Evolutionary conservation across 1,140 invertebrate species (phyloP).

Genomic region (Mactra quadrangularis): DNA sequence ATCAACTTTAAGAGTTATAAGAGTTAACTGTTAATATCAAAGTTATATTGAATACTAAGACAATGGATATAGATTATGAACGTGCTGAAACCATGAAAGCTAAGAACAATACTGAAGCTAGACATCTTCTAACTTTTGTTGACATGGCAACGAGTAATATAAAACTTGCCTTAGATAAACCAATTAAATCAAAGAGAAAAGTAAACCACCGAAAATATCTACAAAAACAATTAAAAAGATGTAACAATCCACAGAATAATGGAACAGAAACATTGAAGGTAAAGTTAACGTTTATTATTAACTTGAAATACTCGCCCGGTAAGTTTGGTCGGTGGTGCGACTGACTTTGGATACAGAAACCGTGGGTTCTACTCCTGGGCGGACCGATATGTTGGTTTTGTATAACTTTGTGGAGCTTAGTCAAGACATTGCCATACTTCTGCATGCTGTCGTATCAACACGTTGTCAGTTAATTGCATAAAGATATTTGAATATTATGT

Average conservation of each 20-base stretch:
- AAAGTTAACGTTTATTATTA: background rate
- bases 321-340: too few species aligned
- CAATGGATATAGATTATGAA: slow-evolving; percentile 20
- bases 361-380: too few species aligned
- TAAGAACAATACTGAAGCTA: slow-evolving; percentile 58
- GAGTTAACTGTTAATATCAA: too few species aligned
- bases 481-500: too few species aligned
- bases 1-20: too few species aligned
- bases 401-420: too few species aligned
- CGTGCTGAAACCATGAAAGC: background rate
- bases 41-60: too few species aligned
- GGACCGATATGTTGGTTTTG: too few species aligned
- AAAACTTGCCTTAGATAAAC: slow-evolving; percentile 76
- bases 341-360: too few species aligned
- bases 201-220: slow-evolving; percentile 82
- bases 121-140: slow-evolving; percentile 75
- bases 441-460: too few species aligned
- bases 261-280: slow-evolving; percentile 24
- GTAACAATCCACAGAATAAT: slow-evolving; percentile 59
- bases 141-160: slow-evolving; percentile 79
- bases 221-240: slow-evolving; percentile 80
- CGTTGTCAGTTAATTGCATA: too few species aligned
- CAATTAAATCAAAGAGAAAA: slow-evolving; percentile 76
- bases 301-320: background rate
- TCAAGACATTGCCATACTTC: too few species aligned